phyloP scores from a whole-genome alignment of 2,888 invertebrate genomes.

The Drosophila gaucha region DNA sequence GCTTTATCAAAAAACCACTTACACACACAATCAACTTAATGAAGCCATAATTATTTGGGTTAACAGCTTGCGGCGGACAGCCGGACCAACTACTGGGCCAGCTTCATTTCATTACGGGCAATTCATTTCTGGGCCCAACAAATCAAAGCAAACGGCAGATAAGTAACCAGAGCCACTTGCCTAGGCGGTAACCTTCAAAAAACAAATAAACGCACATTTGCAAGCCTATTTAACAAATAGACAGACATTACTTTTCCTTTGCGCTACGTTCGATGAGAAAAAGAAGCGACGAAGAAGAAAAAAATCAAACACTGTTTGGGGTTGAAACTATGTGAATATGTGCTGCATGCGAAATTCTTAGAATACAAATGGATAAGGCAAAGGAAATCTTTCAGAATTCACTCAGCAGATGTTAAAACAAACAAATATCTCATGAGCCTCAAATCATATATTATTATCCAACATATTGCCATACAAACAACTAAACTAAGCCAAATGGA shows the following conservation, averaged over 20 bases:
- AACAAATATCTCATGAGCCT: neutral
- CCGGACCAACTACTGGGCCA: slow-evolving; percentile 16
- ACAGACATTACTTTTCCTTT: slow-evolving; percentile 49
- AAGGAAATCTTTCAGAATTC: slow-evolving; percentile 1
- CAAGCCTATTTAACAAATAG: slow-evolving; percentile 77
- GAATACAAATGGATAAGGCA: slow-evolving; percentile 26
- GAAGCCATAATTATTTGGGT: slow-evolving; percentile 80
- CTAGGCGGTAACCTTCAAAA: neutral
- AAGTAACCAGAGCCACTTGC: slow-evolving; percentile 42
- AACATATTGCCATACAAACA: neutral
- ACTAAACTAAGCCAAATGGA: too few species aligned
- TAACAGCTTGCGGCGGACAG: slow-evolving; percentile 74
- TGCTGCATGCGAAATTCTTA: neutral
- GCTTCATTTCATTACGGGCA: slow-evolving; percentile 58
- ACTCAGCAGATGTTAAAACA: neutral
- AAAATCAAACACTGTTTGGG: slow-evolving; percentile 11
- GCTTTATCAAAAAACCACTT: slow-evolving; percentile 79
- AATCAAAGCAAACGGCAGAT: slow-evolving; percentile 69
- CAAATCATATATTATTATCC: too few species aligned
- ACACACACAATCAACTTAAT: slow-evolving; percentile 78
- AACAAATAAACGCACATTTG: slow-evolving; percentile 63
- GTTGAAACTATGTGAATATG: neutral
- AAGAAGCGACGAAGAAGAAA: too few species aligned
- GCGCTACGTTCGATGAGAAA: slow-evolving; percentile 15
- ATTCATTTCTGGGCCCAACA: slow-evolving; percentile 60